These are phyloP conservation scores for Huso huso DNA, from an alignment of 2,797 vertebrate genomes.

Conservation along the genomic window DNA sequence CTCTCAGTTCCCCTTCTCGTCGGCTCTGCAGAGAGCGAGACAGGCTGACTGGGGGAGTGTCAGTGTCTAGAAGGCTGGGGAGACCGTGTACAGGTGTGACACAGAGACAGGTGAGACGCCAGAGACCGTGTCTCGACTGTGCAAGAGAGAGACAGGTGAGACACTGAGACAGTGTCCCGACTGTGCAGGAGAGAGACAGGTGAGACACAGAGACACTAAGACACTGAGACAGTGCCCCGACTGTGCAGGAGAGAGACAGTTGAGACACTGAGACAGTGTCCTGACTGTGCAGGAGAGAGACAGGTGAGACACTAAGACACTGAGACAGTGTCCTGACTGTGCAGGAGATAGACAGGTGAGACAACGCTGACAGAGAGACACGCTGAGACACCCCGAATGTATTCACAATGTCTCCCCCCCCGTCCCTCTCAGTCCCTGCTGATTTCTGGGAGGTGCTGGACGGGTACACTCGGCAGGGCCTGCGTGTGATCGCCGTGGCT, in stretches of 20 bases:
- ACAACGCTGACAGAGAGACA: not conserved
- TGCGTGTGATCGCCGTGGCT: conserved; percentile 29
- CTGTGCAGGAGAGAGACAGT: conserved; percentile 30
- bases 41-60: too few relatives aligned
- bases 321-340: conserved; percentile 28
- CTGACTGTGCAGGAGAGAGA: too few relatives aligned
- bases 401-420: not conserved
- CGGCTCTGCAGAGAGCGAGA: conserved; percentile 31
- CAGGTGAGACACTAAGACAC: too few relatives aligned
- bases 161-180: too few relatives aligned
- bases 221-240: conserved; percentile 30
- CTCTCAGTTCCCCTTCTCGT: conserved; percentile 37
- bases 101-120: too few relatives aligned
- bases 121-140: conserved; percentile 29
- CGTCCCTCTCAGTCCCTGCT: conserved; percentile 22
- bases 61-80: conserved; percentile 26
- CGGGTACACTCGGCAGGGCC: conserved; percentile 23
- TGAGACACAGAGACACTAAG: too few relatives aligned
- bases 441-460: conserved; percentile 28
- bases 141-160: conserved; percentile 28
- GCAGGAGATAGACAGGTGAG: conserved; percentile 28
- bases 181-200: too few relatives aligned
- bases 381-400: conserved; percentile 27
- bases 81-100: too few relatives aligned
- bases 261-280: too few relatives aligned